Percentiles rank a stretch among this genome's conserved stretches.
Conservation (phyloP, 2,888 invertebrate species). For the Drosophila leonis region DNA sequence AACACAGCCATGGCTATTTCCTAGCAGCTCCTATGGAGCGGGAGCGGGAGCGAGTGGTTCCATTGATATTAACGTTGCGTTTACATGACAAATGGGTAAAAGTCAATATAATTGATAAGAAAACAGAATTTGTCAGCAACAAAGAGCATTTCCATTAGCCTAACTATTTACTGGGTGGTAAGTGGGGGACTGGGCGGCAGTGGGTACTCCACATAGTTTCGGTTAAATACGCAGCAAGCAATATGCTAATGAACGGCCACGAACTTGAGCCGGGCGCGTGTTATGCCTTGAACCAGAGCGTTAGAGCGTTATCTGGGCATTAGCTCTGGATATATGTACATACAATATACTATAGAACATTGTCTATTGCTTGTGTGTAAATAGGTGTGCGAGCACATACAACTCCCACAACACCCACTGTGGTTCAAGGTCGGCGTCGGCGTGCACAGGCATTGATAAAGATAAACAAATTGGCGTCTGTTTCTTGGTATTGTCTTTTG, state of each 20-base stretch:
- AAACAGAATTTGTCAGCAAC: constrained; percentile 39
- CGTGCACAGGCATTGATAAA: constrained; percentile 32
- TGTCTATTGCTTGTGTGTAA: constrained; percentile 54
- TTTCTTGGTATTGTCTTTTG: constrained; percentile 25
- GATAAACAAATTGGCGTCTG: constrained; percentile 42
- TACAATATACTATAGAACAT: constrained; percentile 54
- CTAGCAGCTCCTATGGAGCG: constrained; percentile 22
- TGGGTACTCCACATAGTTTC: constrained; percentile 27
- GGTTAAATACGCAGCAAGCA: constrained; percentile 41
- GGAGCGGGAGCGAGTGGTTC: constrained; percentile 1
- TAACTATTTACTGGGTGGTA: constrained; percentile 41
- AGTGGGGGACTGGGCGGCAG: neutral
- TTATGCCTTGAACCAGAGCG: constrained; percentile 62
- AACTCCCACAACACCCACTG: constrained; percentile 54
- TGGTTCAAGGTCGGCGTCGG: constrained; percentile 71
- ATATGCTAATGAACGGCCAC: constrained; percentile 78
- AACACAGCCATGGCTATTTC: constrained; percentile 23
- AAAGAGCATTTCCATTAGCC: constrained; percentile 62
- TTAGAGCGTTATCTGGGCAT: constrained; percentile 22
- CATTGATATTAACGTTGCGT: constrained; percentile 41
- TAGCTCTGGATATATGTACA: constrained; percentile 44
- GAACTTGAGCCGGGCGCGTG: constrained; percentile 67
- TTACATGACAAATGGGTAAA: constrained; percentile 29
- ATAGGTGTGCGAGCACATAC: constrained; percentile 61
- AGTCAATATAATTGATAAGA: constrained; percentile 67